These are phyloP conservation scores for Danio tinwini DNA, from an alignment of 2,797 vertebrate genomes.

Conservation along the genomic window DNA sequence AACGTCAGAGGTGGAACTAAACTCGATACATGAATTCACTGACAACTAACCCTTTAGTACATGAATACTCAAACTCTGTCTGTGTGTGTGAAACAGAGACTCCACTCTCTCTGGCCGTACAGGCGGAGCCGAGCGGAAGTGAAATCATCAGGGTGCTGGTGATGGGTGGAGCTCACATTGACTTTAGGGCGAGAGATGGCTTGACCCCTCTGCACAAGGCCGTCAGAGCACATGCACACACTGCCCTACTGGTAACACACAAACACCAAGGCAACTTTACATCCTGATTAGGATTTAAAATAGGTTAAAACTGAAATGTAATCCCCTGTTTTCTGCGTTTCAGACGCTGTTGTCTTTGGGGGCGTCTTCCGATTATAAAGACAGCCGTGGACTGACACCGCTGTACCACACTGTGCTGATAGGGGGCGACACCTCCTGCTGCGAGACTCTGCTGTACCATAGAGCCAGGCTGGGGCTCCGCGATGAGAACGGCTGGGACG, in stretches of 20 bases:
- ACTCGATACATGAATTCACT: no score
- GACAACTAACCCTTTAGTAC: no score
- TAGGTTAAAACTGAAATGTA: background rate
- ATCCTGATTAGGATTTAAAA: background rate
- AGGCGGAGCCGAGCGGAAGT: slow-evolving; percentile 87
- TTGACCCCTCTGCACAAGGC: slow-evolving; percentile 92
- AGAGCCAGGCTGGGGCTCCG: slow-evolving; percentile 85
- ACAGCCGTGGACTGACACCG: slow-evolving; percentile 90
- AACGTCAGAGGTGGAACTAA: no score
- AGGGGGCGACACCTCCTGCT: slow-evolving; percentile 93
- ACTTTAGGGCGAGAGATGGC: slow-evolving; percentile 92
- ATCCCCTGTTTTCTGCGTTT: background rate
- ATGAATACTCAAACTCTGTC: background rate
- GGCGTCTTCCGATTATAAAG: slow-evolving; percentile 94
- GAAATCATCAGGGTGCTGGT: slow-evolving; percentile 89
- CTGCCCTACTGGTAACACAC: slow-evolving; percentile 85
- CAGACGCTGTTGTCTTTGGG: slow-evolving; percentile 86
- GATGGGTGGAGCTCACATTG: slow-evolving; percentile 90
- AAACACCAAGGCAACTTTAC: background rate
- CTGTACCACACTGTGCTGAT: slow-evolving; percentile 95
- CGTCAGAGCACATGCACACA: slow-evolving; percentile 87
- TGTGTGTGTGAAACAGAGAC: slow-evolving; percentile 79
- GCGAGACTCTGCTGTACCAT: slow-evolving; percentile 90
- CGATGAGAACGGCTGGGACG: slow-evolving; percentile 96
- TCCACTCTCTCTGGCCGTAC: slow-evolving; percentile 88